These are phyloP conservation scores for Meloidogyne floridensis DNA, from an alignment of 1,140 invertebrate species.

Conservation along the genomic window DNA sequence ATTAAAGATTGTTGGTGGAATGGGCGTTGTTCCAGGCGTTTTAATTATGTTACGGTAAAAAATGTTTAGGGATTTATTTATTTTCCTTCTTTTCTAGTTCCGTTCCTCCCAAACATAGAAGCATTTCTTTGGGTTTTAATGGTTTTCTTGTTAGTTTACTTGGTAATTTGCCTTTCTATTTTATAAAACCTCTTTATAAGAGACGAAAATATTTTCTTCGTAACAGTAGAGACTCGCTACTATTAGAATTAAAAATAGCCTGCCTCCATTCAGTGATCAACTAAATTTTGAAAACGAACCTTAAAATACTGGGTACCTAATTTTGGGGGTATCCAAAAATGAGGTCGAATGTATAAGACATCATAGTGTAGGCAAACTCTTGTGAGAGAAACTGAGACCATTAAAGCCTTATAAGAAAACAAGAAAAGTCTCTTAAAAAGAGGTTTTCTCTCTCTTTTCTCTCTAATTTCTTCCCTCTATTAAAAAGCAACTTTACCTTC, in stretches of 20 bases:
- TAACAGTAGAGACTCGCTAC: too few species aligned
- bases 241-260: too few species aligned
- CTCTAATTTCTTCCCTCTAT: neutral
- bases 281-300: too few species aligned
- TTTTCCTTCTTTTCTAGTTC: slow-evolving; percentile 48
- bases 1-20: slow-evolving; percentile 52
- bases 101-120: slow-evolving; percentile 60
- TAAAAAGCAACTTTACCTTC: slow-evolving; percentile 64
- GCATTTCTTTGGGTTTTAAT: slow-evolving; percentile 64
- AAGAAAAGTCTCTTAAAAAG: too few species aligned
- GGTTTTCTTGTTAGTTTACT: slow-evolving; percentile 63
- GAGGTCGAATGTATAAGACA: too few species aligned
- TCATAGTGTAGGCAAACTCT: too few species aligned
- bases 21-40: slow-evolving; percentile 61
- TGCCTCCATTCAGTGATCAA: too few species aligned
- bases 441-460: slow-evolving; percentile 41
- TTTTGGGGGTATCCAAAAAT: too few species aligned
- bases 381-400: too few species aligned
- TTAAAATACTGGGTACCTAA: too few species aligned
- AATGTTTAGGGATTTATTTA: slow-evolving; percentile 28
- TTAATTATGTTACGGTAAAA: slow-evolving; percentile 58
- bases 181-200: neutral
- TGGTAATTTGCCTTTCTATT: slow-evolving; percentile 34
- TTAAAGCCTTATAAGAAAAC: too few species aligned
- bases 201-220: too few species aligned